phyloP scores from a whole-genome alignment of 2,797 vertebrate genomes.

The Octomys mimax region DNA sequence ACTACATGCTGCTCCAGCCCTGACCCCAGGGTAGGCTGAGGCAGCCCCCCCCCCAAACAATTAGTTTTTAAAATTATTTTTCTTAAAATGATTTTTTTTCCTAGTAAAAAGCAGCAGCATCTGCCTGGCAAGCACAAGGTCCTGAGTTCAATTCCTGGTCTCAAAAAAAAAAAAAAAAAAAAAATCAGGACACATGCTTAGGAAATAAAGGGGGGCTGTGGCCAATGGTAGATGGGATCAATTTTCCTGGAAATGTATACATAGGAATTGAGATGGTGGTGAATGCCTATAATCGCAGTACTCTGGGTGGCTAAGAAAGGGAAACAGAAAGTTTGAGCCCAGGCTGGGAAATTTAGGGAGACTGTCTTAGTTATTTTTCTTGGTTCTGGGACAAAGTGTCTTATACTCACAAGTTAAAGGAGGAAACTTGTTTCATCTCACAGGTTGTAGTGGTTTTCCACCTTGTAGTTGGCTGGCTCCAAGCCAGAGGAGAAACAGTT shows the following conservation, averaged over 20 bases:
- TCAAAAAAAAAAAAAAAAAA: too few relatives aligned
- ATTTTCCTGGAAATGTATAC: slow-evolving; percentile 32
- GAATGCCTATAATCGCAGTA: neutral
- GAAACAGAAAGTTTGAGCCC: neutral
- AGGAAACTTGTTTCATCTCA: neutral
- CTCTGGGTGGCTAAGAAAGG: neutral
- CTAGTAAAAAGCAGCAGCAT: neutral
- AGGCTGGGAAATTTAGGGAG: neutral
- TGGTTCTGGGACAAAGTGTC: neutral
- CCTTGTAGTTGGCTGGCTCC: neutral
- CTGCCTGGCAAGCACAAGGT: too few relatives aligned
- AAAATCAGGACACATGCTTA: slow-evolving; percentile 2
- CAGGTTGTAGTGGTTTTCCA: neutral
- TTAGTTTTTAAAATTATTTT: slow-evolving; percentile 14
- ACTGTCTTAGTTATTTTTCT: neutral
- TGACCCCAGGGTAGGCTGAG: too few relatives aligned
- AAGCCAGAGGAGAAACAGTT: neutral
- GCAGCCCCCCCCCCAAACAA: too few relatives aligned
- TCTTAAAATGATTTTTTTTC: slow-evolving; percentile 25
- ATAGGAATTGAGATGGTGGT: neutral
- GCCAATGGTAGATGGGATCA: neutral
- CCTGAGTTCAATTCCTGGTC: too few relatives aligned
- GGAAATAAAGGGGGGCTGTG: neutral
- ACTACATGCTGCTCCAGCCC: too few relatives aligned
- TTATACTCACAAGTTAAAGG: neutral